phyloP scores from a whole-genome alignment of 2,113 vertebrate species.

The Phycodurus eques region DNA sequence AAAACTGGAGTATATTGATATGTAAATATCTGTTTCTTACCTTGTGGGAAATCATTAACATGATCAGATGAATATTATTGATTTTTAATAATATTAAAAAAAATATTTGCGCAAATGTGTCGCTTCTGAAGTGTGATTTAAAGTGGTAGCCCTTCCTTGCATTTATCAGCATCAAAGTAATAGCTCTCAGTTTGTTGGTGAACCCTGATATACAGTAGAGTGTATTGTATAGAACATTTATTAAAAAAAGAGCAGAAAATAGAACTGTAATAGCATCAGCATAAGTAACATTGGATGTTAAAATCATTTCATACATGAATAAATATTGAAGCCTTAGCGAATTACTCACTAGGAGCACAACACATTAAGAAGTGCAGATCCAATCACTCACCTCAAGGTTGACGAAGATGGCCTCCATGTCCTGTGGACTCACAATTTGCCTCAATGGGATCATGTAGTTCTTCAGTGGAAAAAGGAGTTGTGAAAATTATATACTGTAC shows the following conservation, averaged over 20 bases:
- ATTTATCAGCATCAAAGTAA: not conserved
- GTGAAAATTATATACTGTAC: not conserved
- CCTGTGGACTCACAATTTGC: conserved; percentile 82
- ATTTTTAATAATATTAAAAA: not conserved
- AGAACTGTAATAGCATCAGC: not conserved
- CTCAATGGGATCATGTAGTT: conserved; percentile 92
- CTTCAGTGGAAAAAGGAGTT: conserved; percentile 62
- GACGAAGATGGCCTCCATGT: conserved; percentile 92
- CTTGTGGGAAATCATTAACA: not conserved
- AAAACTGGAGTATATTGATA: not conserved
- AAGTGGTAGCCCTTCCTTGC: not conserved
- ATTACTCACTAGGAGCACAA: conserved; percentile 23
- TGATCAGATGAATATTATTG: not conserved
- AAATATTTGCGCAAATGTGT: not conserved
- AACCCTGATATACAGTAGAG: not conserved
- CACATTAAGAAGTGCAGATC: conserved; percentile 11
- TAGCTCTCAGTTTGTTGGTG: not conserved
- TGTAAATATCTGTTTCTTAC: not conserved
- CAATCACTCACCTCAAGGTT: conserved; percentile 85
- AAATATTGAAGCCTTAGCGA: conserved; percentile 7
- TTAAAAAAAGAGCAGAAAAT: not conserved
- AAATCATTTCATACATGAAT: not conserved
- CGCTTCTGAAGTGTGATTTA: not conserved
- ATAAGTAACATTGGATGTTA: not conserved
- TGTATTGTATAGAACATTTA: not conserved